Conservation (phyloP, 2,797 vertebrate genomes). For the Geotrypetes seraphini region DNA sequence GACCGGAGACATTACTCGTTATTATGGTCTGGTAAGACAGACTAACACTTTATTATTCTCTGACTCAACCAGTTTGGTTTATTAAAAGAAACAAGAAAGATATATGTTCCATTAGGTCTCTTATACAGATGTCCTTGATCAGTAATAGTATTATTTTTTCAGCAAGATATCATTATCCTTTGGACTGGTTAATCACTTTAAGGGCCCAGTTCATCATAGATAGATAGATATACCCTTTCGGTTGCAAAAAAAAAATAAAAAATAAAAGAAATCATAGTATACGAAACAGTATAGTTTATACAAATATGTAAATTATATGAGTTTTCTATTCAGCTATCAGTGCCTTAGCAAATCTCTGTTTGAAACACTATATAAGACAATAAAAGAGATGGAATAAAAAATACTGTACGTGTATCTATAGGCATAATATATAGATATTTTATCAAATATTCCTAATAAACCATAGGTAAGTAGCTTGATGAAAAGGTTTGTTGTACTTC, state of each 20-base stretch:
- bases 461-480: no score
- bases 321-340: no score
- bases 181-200: conserved; percentile 12
- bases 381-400: no score
- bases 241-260: not conserved
- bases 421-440: no score
- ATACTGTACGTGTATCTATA: no score
- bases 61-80: conserved; percentile 10
- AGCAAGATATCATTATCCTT: conserved; percentile 12
- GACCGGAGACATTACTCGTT: conserved; percentile 12
- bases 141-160: conserved; percentile 8
- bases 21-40: conserved; percentile 12
- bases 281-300: no score
- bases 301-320: no score
- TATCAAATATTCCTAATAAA: no score
- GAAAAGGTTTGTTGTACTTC: no score
- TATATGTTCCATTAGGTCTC: conserved; percentile 9
- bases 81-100: conserved; percentile 13
- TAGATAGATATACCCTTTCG: not conserved
- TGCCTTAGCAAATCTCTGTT: no score
- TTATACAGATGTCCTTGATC: conserved; percentile 10
- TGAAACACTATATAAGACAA: no score
- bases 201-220: conserved; percentile 8
- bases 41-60: conserved; percentile 8
- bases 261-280: no score